Evolutionary conservation across 2,888 invertebrate species (phyloP), one percentile per base, ranked within the genome.

Genomic region (Dynastes grantii): DNA sequence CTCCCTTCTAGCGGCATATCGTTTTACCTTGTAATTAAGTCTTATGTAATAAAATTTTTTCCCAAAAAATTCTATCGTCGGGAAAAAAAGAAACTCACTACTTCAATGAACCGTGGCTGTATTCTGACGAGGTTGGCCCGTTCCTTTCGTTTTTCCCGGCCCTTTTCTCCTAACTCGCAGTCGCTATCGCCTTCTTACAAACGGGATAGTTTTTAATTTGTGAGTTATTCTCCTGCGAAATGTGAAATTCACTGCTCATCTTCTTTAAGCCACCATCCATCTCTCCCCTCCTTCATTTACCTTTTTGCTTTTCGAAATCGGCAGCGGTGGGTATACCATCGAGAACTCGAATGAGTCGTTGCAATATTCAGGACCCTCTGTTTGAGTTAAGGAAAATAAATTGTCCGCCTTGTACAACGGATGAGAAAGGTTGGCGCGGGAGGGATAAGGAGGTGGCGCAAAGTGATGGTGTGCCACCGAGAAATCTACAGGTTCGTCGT

Each of bases 341-440:
- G 55, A 22, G 40, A 11, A 45, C 61, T 22, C 58, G 73, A 73
- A 73, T 73, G 61, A 73, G 73, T 58, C 73, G 73, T 73, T 86
- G 86, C 84, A 86, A 86, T 86, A 87, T 86, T 86, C 85, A 86
- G 82, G 83, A 85, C 84, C 82, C 84, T 84, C 83, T 85, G 84
- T 85, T 86, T 86, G 85, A 86, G 84, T 85, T 87, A 86, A 87
- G 85, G 86, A 85, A 86, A 87, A 87, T 87, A 87, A 87, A 87
- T 87, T 86, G 85, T 86, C 85, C 85, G 85, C 83, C 84, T 83
- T 86, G 85, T 86, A 86, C 86, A 86, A 87, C 86, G 84, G 85
- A 87, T 86, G 86, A 85, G 84, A 83, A 83, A 85, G 85, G 85
- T 85, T 84, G 84, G 49, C 85, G 85, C 85, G 84, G 84, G 49